A percentile compares a stretch with the other conserved stretches of the same genome.
Conservation (phyloP, 1,140 invertebrate species). For the Calephelis virginiensis region DNA sequence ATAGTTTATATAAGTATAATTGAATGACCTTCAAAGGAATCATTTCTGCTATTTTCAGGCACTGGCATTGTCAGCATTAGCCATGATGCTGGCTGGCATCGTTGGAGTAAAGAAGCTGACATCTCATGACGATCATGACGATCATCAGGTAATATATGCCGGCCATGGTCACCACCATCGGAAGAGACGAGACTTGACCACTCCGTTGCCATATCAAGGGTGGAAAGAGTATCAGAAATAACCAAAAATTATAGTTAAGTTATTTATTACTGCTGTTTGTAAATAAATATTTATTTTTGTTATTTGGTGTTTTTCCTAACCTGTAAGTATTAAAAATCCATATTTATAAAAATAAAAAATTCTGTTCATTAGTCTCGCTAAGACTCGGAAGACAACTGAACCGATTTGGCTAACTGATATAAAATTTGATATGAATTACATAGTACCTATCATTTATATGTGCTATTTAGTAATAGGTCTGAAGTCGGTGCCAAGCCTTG, state of each 20-base stretch:
- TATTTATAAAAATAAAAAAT: too few species aligned
- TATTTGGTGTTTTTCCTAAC: constrained; percentile 8
- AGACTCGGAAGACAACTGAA: neutral
- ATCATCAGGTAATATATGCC: constrained; percentile 86
- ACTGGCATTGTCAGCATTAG: constrained; percentile 82
- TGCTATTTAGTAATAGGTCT: too few species aligned
- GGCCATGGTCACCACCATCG: constrained; percentile 81
- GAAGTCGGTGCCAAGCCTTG: too few species aligned
- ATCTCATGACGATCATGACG: constrained; percentile 81
- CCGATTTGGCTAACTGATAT: too few species aligned
- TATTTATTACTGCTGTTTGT: constrained; percentile 36
- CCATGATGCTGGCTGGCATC: constrained; percentile 85
- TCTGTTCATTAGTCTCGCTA: too few species aligned
- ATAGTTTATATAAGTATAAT: too few species aligned
- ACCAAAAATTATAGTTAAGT: constrained; percentile 24
- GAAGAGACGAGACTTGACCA: constrained; percentile 69
- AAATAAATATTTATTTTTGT: constrained; percentile 40
- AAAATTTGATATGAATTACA: too few species aligned
- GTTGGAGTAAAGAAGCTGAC: constrained; percentile 85
- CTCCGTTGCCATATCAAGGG: constrained; percentile 81
- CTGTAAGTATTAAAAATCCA: too few species aligned
- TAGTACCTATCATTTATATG: too few species aligned
- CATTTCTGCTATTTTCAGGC: constrained; percentile 51
- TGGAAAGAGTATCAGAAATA: constrained; percentile 65
- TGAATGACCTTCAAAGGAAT: too few species aligned